Evolutionary conservation across 2,113 vertebrate species (phyloP).

Genomic region (Rhipidura dahli): DNA sequence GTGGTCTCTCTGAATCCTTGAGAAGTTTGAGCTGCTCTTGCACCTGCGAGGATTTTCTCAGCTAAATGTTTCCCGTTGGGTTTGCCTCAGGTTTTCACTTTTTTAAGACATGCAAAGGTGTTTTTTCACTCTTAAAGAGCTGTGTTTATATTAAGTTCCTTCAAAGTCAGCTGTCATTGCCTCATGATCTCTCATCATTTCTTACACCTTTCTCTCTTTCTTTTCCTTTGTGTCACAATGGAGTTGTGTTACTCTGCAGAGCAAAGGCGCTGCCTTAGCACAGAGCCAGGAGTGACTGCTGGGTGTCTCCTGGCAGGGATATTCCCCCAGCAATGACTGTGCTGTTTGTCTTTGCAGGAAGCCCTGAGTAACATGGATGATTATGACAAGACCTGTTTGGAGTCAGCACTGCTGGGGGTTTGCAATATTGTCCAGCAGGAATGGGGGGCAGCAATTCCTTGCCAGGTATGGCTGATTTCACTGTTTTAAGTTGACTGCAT

Average conservation of each 20-base stretch:
- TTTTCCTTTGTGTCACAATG: too few species aligned
- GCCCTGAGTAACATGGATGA: constrained; percentile 93
- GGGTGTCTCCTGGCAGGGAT: not conserved
- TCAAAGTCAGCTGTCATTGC: not conserved
- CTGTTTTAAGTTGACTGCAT: not conserved
- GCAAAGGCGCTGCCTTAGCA: not conserved
- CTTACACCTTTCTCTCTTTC: not conserved
- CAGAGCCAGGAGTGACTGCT: not conserved
- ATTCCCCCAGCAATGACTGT: not conserved
- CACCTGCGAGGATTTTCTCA: not conserved
- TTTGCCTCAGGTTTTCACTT: not conserved
- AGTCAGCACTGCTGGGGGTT: constrained; percentile 88
- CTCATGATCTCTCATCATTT: not conserved
- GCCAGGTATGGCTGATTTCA: constrained; percentile 80
- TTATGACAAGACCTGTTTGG: constrained; percentile 96
- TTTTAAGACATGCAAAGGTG: not conserved
- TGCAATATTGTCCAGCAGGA: constrained; percentile 95
- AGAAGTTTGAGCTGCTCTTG: not conserved
- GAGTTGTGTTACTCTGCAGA: not conserved
- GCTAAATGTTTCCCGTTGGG: not conserved
- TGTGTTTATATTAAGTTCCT: not conserved
- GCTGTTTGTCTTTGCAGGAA: constrained; percentile 78
- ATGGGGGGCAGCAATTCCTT: constrained; percentile 92
- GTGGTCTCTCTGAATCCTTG: not conserved
- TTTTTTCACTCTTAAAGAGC: not conserved